phyloP scores from a whole-genome alignment of 2,797 vertebrate species.

The Hyperoplus lanceolatus region DNA sequence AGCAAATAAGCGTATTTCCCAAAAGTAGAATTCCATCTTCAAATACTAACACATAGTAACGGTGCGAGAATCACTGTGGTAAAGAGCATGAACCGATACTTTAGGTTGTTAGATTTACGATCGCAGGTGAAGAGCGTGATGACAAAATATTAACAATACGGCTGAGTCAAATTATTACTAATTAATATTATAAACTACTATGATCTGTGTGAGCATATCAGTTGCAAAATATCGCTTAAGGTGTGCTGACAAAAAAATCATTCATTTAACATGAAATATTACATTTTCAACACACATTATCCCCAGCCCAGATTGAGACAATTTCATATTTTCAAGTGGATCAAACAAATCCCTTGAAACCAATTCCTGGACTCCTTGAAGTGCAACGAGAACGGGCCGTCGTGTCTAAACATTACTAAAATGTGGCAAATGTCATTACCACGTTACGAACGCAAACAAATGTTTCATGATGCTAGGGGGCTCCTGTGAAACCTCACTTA shows the following conservation, averaged over 20 bases:
- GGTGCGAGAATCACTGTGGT: not conserved
- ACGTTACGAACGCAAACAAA: slow-evolving; percentile 8
- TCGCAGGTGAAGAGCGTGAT: not conserved
- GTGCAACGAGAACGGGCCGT: not conserved
- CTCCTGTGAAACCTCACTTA: slow-evolving; percentile 10
- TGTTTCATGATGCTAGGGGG: slow-evolving; percentile 8
- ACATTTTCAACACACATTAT: slow-evolving; percentile 10
- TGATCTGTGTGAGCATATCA: not conserved
- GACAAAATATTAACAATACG: slow-evolving; percentile 20
- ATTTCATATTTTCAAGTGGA: slow-evolving; percentile 16
- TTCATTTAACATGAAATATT: slow-evolving; percentile 1
- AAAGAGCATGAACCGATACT: not conserved
- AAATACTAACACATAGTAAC: not conserved
- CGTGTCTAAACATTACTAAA: slow-evolving; percentile 13
- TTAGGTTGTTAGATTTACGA: slow-evolving; percentile 1
- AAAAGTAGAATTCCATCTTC: slow-evolving; percentile 2
- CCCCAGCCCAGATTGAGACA: not conserved
- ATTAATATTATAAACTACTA: slow-evolving; percentile 16
- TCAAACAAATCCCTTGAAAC: slow-evolving; percentile 25
- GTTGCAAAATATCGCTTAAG: slow-evolving; percentile 9
- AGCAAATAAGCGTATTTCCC: not conserved
- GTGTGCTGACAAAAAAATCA: not conserved
- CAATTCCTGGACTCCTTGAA: not conserved
- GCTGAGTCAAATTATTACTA: not conserved
- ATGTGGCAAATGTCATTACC: slow-evolving; percentile 22